Evolutionary conservation across 2,113 vertebrate genomes (phyloP), one percentile per base, ranked within the genome.

Genomic region (Elanoides forficatus): DNA sequence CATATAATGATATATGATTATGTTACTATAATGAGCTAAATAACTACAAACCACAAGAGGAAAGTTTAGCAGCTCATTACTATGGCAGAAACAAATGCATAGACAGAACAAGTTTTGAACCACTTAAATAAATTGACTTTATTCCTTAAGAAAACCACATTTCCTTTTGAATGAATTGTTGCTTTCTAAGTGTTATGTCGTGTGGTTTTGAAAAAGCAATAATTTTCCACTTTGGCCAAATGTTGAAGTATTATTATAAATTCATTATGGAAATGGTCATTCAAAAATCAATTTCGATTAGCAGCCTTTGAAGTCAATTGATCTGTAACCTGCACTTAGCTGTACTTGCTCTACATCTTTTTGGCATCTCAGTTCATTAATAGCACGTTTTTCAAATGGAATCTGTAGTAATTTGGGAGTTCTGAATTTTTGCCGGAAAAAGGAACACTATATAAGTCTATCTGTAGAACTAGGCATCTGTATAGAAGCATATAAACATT

Each of bases 31-130:
- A 97, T 94, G 95, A 97, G 95, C 97, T 97, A 95, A 96, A 91
- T 95, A 96, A 95, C 87, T 93, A 94, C 92, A 96, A 96, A 94
- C 94, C 89, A 95, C 96, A 95, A 96, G 95, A 94, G 95, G 93
- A 95, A 96, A 94, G 91, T 95, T 98, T 97, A 96, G 94, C 94
- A 97, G 94, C 93, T 97, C 91, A 93, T 97, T 97, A 97, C 88
- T 92, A 81, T 25, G 62, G 93, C 96, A 96, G 94, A 97, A 97
- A 96, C 94, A 97, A 98, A 97, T 90, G 96, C 95, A 96, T 79
- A 97, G 95, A 95, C 89, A 96, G 93, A 95, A 96, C 56, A 86
- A 97, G 89, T 96, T 96, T 93, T 96, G 94, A 96, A 95, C 92
- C 95, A 91, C 95, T 97, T 95, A 95, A 92, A 95, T 96, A 94